A percentile compares a stretch with the other conserved stretches of the same genome.
Evolutionary conservation across 2,888 invertebrate genomes (phyloP).

Genomic region (Nysson spinosus): DNA sequence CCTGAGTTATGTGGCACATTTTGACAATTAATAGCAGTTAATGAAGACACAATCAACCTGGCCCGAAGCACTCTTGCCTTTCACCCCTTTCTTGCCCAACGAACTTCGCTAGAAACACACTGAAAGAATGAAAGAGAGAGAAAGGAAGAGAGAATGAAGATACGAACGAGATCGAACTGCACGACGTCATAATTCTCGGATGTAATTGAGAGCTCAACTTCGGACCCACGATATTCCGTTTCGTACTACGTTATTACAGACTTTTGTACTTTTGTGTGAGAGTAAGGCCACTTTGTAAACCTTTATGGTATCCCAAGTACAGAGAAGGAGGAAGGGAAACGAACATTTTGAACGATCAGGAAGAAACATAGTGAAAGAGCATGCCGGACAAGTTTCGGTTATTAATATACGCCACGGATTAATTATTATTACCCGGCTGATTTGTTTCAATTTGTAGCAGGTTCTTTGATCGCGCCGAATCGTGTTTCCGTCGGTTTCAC

Average conservation of each 20-base stretch:
- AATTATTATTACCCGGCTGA: slow-evolving; percentile 75
- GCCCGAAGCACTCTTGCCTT: slow-evolving; percentile 58
- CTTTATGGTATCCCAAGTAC: no score
- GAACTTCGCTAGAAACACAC: slow-evolving; percentile 12
- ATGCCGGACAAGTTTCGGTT: slow-evolving; percentile 47
- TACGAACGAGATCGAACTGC: slow-evolving; percentile 1
- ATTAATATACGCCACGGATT: slow-evolving; percentile 74
- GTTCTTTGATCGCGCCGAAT: slow-evolving; percentile 73
- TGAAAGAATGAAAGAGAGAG: slow-evolving; percentile 37
- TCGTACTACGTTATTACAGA: slow-evolving; percentile 25
- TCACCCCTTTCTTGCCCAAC: slow-evolving; percentile 35
- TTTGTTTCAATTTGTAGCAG: slow-evolving; percentile 74
- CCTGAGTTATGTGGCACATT: slow-evolving; percentile 70
- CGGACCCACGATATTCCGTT: slow-evolving; percentile 53
- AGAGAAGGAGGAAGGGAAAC: no score
- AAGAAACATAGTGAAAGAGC: slow-evolving; percentile 17
- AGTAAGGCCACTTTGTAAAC: not conserved
- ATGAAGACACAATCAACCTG: slow-evolving; percentile 73
- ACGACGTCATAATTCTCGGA: slow-evolving; percentile 68
- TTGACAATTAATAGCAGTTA: slow-evolving; percentile 74
- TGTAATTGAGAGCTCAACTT: slow-evolving; percentile 76
- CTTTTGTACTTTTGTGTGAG: not conserved
- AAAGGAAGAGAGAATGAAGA: not conserved
- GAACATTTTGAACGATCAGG: not conserved
- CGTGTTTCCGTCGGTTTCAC: slow-evolving; percentile 68